Evolutionary conservation across 1,140 invertebrate genomes (phyloP), one percentile per base, ranked within the genome.

Genomic region (Adoxophyes honmai): DNA sequence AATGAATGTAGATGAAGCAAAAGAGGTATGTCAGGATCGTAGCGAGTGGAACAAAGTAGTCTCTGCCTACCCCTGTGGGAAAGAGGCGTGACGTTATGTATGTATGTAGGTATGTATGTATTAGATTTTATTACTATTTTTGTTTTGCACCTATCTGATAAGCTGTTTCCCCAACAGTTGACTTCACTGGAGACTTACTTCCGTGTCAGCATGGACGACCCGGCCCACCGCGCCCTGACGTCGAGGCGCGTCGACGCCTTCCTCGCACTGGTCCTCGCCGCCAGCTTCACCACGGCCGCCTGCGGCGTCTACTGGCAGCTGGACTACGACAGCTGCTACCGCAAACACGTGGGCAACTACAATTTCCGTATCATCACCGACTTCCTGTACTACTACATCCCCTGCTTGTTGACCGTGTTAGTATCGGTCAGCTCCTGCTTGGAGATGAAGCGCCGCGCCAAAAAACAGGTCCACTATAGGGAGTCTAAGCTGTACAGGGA

Each of bases 141-240:
- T n/a, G n/a, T n/a, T n/a, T n/a, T n/a, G n/a, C n/a, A n/a, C n/a
- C n/a, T n/a, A n/a, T n/a, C n/a, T n/a, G n/a, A n/a, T n/a, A n/a
- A n/a, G n/a, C n/a, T n/a, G n/a, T n/a, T n/a, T n/a, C n/a, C n/a
- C n/a, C n/a, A n/a, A n/a, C n/a, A n/a, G n/a, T n/a, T 92, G n/a
- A 91, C 93, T 5, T 92, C 93, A 0, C 80, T 86, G 1, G 94
- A 95, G 75, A 92, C 92, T 64, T 94, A 93, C 72, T 81, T 89
- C 39, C 86, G 92, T n/a, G n/a, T n/a, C n/a, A n/a, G n/a, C n/a
- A n/a, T n/a, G n/a, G n/a, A n/a, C n/a, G n/a, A n/a, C n/a, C n/a
- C n/a, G n/a, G n/a, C n/a, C n/a, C n/a, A n/a, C n/a, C n/a, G n/a
- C 8, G 64, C 63, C 3, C 72, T 94, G 16, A 90, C 90, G 0